These are phyloP conservation scores for Hipparchia sbordonii DNA, from an alignment of 2,888 invertebrate species.

Conservation along the genomic window DNA sequence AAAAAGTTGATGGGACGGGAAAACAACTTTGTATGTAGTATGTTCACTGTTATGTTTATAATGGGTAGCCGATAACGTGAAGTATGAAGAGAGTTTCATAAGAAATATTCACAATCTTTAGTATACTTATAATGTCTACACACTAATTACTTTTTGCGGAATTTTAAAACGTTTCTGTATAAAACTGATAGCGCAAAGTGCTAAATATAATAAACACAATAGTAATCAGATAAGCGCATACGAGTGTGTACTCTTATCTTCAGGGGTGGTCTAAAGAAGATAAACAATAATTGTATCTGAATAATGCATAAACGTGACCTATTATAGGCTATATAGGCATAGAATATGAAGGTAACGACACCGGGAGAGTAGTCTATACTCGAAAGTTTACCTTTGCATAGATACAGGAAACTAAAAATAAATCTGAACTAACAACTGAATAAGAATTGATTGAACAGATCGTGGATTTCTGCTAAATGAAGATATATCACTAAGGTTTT, in stretches of 20 bases:
- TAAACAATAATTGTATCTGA: not conserved
- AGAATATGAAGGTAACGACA: no score
- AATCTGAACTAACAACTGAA: no score
- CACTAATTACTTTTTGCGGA: not conserved
- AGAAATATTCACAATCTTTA: no score
- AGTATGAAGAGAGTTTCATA: no score
- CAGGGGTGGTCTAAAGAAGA: not conserved
- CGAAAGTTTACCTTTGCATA: no score
- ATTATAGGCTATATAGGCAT: no score
- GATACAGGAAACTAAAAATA: no score
- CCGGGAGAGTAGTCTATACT: no score
- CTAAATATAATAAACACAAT: slow-evolving; percentile 3
- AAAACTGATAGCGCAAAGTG: slow-evolving; percentile 20
- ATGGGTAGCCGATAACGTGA: not conserved
- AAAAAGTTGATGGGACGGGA: slow-evolving; percentile 21
- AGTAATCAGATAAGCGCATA: not conserved
- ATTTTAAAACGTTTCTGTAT: slow-evolving; percentile 14
- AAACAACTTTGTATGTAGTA: slow-evolving; percentile 10
- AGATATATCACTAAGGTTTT: not conserved
- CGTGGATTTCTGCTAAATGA: not conserved
- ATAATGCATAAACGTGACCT: no score
- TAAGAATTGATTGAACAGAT: no score
- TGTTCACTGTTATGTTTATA: not conserved
- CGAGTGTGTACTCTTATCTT: not conserved
- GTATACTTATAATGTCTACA: no score